These are phyloP conservation scores for Hipparchia semele DNA, from an alignment of 2,888 invertebrate species.

Conservation along the genomic window DNA sequence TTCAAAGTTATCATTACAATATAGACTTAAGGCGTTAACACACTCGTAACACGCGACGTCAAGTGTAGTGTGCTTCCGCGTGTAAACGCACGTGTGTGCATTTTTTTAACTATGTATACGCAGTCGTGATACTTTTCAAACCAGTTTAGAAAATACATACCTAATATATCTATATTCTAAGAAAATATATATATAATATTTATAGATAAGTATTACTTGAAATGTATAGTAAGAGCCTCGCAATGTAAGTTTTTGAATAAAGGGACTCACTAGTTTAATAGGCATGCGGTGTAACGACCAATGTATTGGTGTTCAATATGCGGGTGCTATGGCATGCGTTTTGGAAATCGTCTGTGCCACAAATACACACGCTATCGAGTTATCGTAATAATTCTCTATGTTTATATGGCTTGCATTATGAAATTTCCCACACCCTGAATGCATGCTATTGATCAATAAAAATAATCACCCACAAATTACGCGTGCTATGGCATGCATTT, in stretches of 20 bases:
- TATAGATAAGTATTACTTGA: conserved; percentile 36
- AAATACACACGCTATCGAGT: neutral
- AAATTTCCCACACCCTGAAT: neutral
- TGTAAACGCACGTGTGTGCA: conserved; percentile 50
- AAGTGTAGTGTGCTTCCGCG: neutral
- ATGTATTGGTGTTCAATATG: neutral
- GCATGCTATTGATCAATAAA: neutral
- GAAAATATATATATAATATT: conserved; percentile 63
- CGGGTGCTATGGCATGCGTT: neutral
- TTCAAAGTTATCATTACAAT: conserved; percentile 38
- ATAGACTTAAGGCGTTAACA: conserved; percentile 42
- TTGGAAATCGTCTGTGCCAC: neutral
- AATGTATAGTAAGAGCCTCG: neutral
- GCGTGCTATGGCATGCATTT: neutral
- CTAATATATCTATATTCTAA: conserved; percentile 52
- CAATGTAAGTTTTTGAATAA: neutral
- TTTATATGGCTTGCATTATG: neutral
- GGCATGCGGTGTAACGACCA: neutral
- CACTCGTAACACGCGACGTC: neutral
- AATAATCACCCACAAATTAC: neutral
- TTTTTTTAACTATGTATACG: conserved; percentile 43
- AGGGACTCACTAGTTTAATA: too few relatives aligned
- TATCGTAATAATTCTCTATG: neutral
- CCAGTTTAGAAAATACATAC: conserved; percentile 14
- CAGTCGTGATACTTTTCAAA: conserved; percentile 35